Base-by-base conservation (phyloP, 2,797 vertebrate species). In the Muscicapa comitata region DNA sequence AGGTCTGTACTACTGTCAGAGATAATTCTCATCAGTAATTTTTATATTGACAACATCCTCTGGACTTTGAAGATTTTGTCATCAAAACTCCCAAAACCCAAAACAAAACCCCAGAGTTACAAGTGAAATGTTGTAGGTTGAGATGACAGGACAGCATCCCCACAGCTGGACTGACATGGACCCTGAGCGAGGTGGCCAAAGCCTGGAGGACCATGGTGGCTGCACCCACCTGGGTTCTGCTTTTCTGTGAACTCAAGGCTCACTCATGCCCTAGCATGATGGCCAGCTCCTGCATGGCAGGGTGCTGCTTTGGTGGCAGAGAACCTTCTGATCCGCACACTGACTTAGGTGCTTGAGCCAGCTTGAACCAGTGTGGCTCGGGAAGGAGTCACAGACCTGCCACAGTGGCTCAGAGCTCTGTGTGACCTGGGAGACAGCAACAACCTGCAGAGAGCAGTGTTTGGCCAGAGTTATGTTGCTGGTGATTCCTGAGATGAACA, bases 361-460 rank as follows among this genome's bases (percentile, higher is more conserved):
- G 28, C 43, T 35, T 37, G 17, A 78, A 24, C 14, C 38, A 17
- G 4, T 8, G 13, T 43, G 40, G 17, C 71, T 85, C 31, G 58
- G 58, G 48, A 79, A 55, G 29, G 40, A 82, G 29, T 13, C 63
- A n/a, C 48, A 82, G 71, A 78, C 24, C 37, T 67, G 42, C 29
- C 57, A 25, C 0, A 4, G 57, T 37, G 63, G 13, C 35, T 62
- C 3, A 6, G 59, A 47, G 35, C 37, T 50, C 58, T 13, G 6
- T 6, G 25, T 68, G 45, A 50, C 33, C 33, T 51, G 33, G 9
- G 37, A 71, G 16, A 6, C 26, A 79, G 80, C 0, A 4, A 15
- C 29, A 75, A 75, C 40, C 4, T 9, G 12, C 54, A 82, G 42
- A 10, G 40, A 78, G 35, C 0, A 1, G n/a, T 0, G 0, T 74